Evolutionary conservation across 2,888 invertebrate species (phyloP), one percentile per base, ranked within the genome.

Genomic region (Watsonalla binaria): DNA sequence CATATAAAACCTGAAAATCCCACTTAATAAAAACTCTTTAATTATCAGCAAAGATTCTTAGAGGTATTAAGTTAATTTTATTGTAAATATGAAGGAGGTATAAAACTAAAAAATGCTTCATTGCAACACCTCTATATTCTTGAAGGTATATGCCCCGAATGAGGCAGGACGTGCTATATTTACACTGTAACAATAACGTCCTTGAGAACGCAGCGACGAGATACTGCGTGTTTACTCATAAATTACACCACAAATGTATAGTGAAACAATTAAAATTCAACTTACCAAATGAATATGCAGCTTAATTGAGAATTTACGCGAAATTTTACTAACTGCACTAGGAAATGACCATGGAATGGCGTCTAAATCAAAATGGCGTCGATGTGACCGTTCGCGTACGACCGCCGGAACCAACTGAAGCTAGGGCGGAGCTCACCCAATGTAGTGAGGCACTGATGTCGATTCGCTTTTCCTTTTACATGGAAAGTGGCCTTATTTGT

Each of bases 371-470:
- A 78, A 58, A 81, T 77, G 79, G 78, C 78, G 76, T 54, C 57
- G 51, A 65, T 51, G 56, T 71, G 77, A 72, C 76, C 75, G 75
- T 59, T 70, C 78, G 68, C 81, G 71, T 66, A 68, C 76, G 75
- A 75, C 68, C 73, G 68, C 70, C 76, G 72, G 65, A 69, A 70
- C 72, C 76, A 72, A 85, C 88, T 86, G 86, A 81, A 79, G 71
- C 76, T 69, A 75, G 82, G 84, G 82, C 68, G 80, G 80, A 68
- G 75, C 65, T 57, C 53, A 11, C 24, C 55, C 67, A 61, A 37
- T 58, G 59, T 59, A 58, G 61, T 55, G 63, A 63, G 61, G 61
- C 58, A 59, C 58, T 62, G 56, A 64, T 42, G 42, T 42, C 42
- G 42, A 42, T 42, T 42, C 42, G 11, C 42, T 42, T 42, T 42